These are phyloP conservation scores for Ectobius pallidus DNA, from an alignment of 2,888 invertebrate genomes.

Conservation along the genomic window DNA sequence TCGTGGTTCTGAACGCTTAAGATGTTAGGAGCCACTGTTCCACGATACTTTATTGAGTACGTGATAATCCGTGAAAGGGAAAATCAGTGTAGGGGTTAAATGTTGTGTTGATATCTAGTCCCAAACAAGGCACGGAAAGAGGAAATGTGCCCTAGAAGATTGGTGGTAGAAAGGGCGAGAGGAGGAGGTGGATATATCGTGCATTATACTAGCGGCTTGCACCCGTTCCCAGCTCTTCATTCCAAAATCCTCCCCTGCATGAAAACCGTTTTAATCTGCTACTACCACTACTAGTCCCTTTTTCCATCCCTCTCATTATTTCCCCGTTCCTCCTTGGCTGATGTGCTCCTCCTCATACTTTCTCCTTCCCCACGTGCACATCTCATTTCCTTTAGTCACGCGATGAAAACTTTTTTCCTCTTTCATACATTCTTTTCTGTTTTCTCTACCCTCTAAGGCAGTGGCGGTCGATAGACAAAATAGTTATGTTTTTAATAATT, in stretches of 20 bases:
- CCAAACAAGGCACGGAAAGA: not conserved
- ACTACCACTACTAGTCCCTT: not conserved
- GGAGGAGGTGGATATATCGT: not conserved
- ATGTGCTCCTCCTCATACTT: not conserved
- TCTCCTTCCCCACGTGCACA: constrained; percentile 29
- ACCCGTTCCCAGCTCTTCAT: constrained; percentile 13
- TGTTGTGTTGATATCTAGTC: not conserved
- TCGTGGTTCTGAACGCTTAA: no score
- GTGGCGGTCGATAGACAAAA: no score
- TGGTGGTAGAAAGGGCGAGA: not conserved
- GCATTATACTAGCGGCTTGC: constrained; percentile 1
- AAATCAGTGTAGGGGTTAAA: not conserved
- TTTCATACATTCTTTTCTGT: constrained; percentile 1
- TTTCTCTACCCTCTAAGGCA: no score
- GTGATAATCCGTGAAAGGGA: no score
- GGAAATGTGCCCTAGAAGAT: no score
- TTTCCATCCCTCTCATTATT: constrained; percentile 24
- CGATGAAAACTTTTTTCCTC: constrained; percentile 34
- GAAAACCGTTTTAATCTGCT: constrained; percentile 37
- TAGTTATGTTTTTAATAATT: no score
- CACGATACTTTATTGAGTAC: no score
- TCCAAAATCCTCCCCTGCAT: constrained; percentile 20
- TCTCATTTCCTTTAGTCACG: constrained; percentile 41
- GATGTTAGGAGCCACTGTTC: no score
- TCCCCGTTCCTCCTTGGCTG: constrained; percentile 6